Percentiles rank a stretch among this genome's conserved stretches.
Evolutionary conservation across 2,888 invertebrate genomes (phyloP).

Genomic region (Melanostoma mellinum): DNA sequence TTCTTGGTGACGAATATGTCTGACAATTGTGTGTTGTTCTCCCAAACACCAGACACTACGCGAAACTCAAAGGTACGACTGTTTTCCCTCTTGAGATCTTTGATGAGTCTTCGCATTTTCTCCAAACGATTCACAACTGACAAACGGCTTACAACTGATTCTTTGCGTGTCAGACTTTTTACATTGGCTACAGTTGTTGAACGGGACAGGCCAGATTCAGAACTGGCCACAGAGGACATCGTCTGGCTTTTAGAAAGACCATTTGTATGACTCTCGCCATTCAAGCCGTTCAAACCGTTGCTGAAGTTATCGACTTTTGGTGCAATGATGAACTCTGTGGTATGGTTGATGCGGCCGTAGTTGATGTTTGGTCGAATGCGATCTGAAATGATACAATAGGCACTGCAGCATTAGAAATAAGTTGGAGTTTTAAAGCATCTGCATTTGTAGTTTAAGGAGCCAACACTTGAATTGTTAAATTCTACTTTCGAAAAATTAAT

Average conservation of each 20-base stretch:
- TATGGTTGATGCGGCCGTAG: conserved; percentile 84
- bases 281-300: conserved; percentile 74
- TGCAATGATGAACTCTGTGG: conserved; percentile 83
- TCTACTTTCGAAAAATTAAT: too few relatives aligned
- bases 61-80: conserved; percentile 80
- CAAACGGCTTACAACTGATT: conserved; percentile 61
- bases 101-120: conserved; percentile 79
- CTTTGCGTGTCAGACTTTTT: conserved; percentile 75
- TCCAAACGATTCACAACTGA: conserved; percentile 77
- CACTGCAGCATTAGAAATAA: too few relatives aligned
- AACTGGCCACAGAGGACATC: conserved; percentile 55
- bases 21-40: conserved; percentile 78
- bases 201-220: conserved; percentile 74
- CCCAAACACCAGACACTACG: conserved; percentile 80
- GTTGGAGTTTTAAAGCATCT: too few relatives aligned
- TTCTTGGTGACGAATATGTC: conserved; percentile 80
- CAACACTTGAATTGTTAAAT: too few relatives aligned
- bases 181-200: conserved; percentile 78
- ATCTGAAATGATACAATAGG: conserved; percentile 79
- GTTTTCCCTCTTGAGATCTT: conserved; percentile 79
- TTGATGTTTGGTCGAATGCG: conserved; percentile 83
- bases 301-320: conserved; percentile 79
- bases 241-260: conserved; percentile 71
- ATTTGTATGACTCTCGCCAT: conserved; percentile 58
- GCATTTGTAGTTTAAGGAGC: too few relatives aligned